Conservation (phyloP, 2,797 vertebrate genomes). For the Garrulus glandarius region DNA sequence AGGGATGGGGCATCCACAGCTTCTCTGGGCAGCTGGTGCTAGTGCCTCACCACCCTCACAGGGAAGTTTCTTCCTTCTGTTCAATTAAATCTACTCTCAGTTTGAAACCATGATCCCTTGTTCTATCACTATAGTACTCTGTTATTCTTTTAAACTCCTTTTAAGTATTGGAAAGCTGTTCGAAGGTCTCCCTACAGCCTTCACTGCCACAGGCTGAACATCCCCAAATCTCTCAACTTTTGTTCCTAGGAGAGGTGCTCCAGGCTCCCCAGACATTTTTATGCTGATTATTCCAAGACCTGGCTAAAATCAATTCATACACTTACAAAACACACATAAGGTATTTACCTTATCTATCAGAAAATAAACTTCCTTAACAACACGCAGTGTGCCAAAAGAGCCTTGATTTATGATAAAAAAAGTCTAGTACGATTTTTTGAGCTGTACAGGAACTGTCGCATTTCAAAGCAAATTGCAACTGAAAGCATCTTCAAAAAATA, state of each 20-base stretch:
- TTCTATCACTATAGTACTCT: too few species aligned
- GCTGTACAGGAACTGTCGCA: not conserved
- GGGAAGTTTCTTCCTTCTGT: not conserved
- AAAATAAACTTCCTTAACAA: not conserved
- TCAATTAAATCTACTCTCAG: fast-evolving
- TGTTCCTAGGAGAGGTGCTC: not conserved
- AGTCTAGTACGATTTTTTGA: not conserved
- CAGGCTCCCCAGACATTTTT: not conserved
- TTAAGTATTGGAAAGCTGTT: not conserved
- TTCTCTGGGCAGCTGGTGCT: not conserved
- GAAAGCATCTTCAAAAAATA: not conserved
- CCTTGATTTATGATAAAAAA: not conserved
- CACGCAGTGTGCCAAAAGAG: fast-evolving
- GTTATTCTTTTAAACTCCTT: not conserved
- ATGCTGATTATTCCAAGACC: not conserved
- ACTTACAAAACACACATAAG: not conserved
- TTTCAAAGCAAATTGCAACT: not conserved
- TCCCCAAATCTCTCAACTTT: not conserved
- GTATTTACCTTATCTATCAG: not conserved
- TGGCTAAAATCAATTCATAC: not conserved
- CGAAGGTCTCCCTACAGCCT: not conserved
- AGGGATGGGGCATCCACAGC: too few species aligned
- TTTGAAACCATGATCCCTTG: not conserved
- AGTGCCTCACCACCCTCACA: not conserved
- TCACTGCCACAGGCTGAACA: not conserved